Conservation (phyloP, 2,797 vertebrate genomes). For the Vireo griseus region DNA sequence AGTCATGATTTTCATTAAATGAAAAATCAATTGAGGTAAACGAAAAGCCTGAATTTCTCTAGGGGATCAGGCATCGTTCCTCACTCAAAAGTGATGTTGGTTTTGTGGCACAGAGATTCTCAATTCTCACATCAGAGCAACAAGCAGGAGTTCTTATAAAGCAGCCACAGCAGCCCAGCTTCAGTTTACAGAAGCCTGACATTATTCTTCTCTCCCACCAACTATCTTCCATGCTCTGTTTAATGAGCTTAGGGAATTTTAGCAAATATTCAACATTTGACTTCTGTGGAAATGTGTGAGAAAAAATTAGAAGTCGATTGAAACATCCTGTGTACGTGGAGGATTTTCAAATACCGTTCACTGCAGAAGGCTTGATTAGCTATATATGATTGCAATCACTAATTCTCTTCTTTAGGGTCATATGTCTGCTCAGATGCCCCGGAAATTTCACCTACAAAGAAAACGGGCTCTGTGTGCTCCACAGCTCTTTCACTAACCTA, state of each 20-base stretch:
- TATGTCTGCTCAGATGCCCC: constrained; percentile 61
- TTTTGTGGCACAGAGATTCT: neutral
- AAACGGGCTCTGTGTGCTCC: constrained; percentile 30
- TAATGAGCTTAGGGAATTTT: constrained; percentile 62
- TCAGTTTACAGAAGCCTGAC: neutral
- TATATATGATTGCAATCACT: constrained; percentile 76
- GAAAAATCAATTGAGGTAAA: constrained; percentile 7
- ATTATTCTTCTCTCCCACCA: neutral
- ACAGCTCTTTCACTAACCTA: constrained; percentile 34
- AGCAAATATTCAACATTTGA: constrained; percentile 49
- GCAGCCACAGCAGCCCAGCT: neutral
- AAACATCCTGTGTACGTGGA: constrained; percentile 19
- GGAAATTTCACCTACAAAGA: constrained; percentile 68
- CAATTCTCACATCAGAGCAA: constrained; percentile 10
- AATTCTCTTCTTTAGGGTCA: constrained; percentile 71
- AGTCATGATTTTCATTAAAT: neutral
- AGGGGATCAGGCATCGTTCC: neutral
- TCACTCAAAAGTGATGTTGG: neutral
- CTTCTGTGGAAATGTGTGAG: constrained; percentile 19
- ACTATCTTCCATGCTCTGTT: neutral
- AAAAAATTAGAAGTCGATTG: constrained; percentile 17
- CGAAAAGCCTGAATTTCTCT: constrained; percentile 19
- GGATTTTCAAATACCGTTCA: constrained; percentile 64
- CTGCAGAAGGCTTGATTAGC: constrained; percentile 71
- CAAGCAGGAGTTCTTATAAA: neutral